phyloP scores from a whole-genome alignment of 2,797 vertebrate species.

The Nannoperca obscura region DNA sequence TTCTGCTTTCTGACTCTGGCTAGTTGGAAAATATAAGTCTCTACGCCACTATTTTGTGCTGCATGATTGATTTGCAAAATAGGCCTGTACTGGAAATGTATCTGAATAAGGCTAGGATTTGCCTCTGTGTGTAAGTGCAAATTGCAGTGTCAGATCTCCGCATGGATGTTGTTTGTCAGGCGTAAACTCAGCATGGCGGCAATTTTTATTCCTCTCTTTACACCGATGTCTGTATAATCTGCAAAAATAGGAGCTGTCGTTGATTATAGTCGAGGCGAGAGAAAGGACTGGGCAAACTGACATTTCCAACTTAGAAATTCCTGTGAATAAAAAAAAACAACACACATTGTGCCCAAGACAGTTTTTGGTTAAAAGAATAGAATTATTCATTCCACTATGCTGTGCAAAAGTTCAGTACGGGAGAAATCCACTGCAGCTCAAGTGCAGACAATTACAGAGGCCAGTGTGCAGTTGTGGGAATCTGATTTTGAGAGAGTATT shows the following conservation, averaged over 20 bases:
- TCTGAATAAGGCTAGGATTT: slow-evolving; percentile 78
- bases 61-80: slow-evolving; percentile 85
- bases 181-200: slow-evolving; percentile 75
- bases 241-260: slow-evolving; percentile 70
- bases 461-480: slow-evolving; percentile 62
- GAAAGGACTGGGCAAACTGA: slow-evolving; percentile 63
- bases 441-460: slow-evolving; percentile 77
- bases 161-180: slow-evolving; percentile 80
- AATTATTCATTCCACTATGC: slow-evolving; percentile 75
- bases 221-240: slow-evolving; percentile 78
- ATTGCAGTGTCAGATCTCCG: slow-evolving; percentile 80
- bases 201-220: slow-evolving; percentile 76
- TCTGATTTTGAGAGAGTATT: slow-evolving; percentile 72
- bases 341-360: slow-evolving; percentile 43
- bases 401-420: slow-evolving; percentile 74
- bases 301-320: slow-evolving; percentile 69
- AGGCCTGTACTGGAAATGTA: slow-evolving; percentile 81
- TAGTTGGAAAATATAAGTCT: slow-evolving; percentile 80
- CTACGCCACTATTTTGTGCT: slow-evolving; percentile 81
- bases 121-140: slow-evolving; percentile 78
- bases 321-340: slow-evolving; percentile 36
- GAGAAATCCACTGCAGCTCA: slow-evolving; percentile 68
- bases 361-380: slow-evolving; percentile 62
- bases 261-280: slow-evolving; percentile 76
- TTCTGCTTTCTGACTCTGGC: slow-evolving; percentile 64